Evolutionary conservation across 2,888 invertebrate species (phyloP).

Genomic region (Celastrina argiolus): DNA sequence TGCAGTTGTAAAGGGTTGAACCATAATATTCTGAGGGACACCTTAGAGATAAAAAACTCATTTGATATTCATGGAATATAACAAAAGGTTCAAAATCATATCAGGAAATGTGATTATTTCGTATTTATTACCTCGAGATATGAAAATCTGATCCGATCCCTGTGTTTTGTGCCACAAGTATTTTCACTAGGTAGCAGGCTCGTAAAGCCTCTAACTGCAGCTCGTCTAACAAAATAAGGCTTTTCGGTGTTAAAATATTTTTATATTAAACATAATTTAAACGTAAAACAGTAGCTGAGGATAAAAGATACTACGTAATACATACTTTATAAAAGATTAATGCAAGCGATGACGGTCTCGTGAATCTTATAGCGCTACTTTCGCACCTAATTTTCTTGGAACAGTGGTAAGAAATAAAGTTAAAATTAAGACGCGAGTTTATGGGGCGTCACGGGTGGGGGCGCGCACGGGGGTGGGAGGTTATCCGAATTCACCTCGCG

Average conservation of each 20-base stretch:
- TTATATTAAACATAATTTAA: neutral
- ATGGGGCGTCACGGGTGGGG: conserved; percentile 73
- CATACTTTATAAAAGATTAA: conserved; percentile 16
- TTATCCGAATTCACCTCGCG: conserved; percentile 76
- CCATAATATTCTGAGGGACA: neutral
- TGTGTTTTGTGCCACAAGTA: neutral
- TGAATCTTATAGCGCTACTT: conserved; percentile 63
- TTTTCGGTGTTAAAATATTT: neutral
- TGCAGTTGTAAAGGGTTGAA: conserved; percentile 8
- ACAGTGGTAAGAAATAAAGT: conserved; percentile 76
- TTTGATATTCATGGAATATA: conserved; percentile 20
- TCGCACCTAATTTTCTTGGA: conserved; percentile 75
- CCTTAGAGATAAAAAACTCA: conserved; percentile 12
- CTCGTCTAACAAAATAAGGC: neutral
- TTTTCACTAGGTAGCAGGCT: neutral
- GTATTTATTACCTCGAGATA: neutral
- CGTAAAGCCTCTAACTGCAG: neutral
- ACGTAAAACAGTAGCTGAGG: neutral
- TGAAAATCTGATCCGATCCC: neutral
- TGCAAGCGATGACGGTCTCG: conserved; percentile 46
- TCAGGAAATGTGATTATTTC: conserved; percentile 16
- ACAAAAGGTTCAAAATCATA: conserved; percentile 18
- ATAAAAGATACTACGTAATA: conserved; percentile 2
- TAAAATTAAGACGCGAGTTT: conserved; percentile 78
- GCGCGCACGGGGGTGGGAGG: conserved; percentile 51